These are phyloP conservation scores for Anoplopoma fimbria DNA, from an alignment of 2,113 vertebrate species.

Conservation along the genomic window DNA sequence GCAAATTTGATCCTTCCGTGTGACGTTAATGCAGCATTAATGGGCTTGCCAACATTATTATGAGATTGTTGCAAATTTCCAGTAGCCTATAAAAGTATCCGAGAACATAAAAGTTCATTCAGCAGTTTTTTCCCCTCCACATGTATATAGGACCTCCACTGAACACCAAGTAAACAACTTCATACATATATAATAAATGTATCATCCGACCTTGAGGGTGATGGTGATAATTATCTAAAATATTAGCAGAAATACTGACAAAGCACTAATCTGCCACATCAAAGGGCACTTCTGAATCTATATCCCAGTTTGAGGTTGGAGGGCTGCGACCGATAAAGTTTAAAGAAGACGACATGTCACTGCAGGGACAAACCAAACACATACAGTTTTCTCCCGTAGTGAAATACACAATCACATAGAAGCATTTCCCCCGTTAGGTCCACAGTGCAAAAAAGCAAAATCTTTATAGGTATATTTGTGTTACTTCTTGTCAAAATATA, in stretches of 20 bases:
- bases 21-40: conserved; percentile 29
- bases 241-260: conserved; percentile 3
- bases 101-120: neutral
- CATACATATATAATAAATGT: neutral
- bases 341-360: conserved; percentile 1
- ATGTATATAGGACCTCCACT: neutral
- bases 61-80: conserved; percentile 15
- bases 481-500: too few species aligned
- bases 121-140: neutral
- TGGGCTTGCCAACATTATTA: conserved; percentile 3
- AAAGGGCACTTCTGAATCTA: conserved; percentile 9
- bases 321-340: neutral
- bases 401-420: neutral
- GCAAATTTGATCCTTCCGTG: conserved; percentile 30
- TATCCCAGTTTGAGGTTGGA: neutral
- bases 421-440: too few species aligned
- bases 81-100: neutral
- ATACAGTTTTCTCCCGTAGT: neutral
- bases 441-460: too few species aligned
- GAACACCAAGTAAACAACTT: neutral
- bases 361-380: neutral
- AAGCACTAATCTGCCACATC: conserved; percentile 18
- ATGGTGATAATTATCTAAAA: neutral
- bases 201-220: neutral
- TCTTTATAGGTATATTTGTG: too few species aligned